Base-by-base conservation (phyloP, 2,888 invertebrate species). In the Linnaemya tessellans region DNA sequence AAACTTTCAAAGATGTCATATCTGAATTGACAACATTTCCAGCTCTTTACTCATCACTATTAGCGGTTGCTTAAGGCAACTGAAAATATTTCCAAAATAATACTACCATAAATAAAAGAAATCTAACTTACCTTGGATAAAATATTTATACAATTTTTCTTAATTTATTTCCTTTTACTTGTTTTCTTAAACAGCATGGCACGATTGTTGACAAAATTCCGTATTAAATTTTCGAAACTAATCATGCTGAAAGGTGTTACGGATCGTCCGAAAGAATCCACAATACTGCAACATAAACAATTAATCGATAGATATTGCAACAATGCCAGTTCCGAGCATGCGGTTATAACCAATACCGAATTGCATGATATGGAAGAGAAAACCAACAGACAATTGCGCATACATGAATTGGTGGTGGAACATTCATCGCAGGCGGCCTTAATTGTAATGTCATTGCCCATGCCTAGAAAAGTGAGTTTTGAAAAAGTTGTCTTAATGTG, bases 361-460 rank as follows among this genome's bases (percentile, higher is more conserved):
- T 38, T 88, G 13, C 73, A 80, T 0, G 77, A 87, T 41, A 93
- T 97, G 88, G 94, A 96, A 87, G 97, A 97, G 88, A 98, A 98
- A 93, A 98, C 98, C 0, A 95, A 97, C 92, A 94, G 99, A 1
- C 98, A 99, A 91, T 93, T 99, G 89, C 94, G 98, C 87, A 94
- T 99, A 87, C 94, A 98, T 62, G 99, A 99, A 92, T 93, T 99
- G 85, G 93, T 99, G 43, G 93, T 96, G 70, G 95, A 97, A 91
- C 96, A 99, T 93, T 99, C 98, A 0, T 95, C 94, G 87, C 94
- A 96, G 75, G 96, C 99, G 0, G 95, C 96, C n/a, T 94, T 99
- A 87, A 95, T 99, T 88, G 98, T 99, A 77, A 98, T 99, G 99
- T 99, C 95, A 93, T 93, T 99, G 86, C 98, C 98, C 38, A 97